Base-by-base conservation (phyloP, 2,113 vertebrate species). In the Gobiocypris rarus region DNA sequence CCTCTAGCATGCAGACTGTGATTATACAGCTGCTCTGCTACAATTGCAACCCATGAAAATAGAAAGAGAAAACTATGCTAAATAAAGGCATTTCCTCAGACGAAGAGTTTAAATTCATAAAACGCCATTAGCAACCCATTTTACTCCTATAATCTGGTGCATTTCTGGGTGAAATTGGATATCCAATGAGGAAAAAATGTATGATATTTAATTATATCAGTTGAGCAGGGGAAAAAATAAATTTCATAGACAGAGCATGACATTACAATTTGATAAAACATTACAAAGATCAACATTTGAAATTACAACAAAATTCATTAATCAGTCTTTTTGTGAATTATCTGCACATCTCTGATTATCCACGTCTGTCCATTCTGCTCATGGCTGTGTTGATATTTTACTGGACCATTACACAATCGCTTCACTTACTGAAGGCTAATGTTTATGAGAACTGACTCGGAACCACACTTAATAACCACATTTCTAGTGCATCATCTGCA, bases 21-120 rank as follows among this genome's bases (percentile, higher is more conserved):
- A 84, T 86, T 86, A 86, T 28, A 63, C 85, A 86, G 79, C 79
- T 88, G 85, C 17, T 83, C 79, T 88, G 85, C 17, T 83, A 63
- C 87, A 75, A 58, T 75, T 75, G 71, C 82, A 63, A 15, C 52
- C 13, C 48, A n/a, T 58, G 58, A 78, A 80, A 75, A 10, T 41
- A 45, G 22, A 38, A 74, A 65, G 45, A 79, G 45, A 71, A 84
- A 61, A 19, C 22, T 22, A 26, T 38, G 22, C 48, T 67, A 52
- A 34, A 38, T 54, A 41, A n/a, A 19, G 28, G 56, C 22, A 45
- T 22, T 26, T 31, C 43, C 9, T 65, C 31, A 34, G 45, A 65
- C 41, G 41, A 14, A 84, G 69, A 28, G 31, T 78, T n/a, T 50
- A 71, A 83, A 76, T 26, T 52, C 15, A 50, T 26, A 63, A 63